Evolutionary conservation across 1,140 invertebrate species (phyloP).

Genomic region (Acromyrmex heyeri): DNA sequence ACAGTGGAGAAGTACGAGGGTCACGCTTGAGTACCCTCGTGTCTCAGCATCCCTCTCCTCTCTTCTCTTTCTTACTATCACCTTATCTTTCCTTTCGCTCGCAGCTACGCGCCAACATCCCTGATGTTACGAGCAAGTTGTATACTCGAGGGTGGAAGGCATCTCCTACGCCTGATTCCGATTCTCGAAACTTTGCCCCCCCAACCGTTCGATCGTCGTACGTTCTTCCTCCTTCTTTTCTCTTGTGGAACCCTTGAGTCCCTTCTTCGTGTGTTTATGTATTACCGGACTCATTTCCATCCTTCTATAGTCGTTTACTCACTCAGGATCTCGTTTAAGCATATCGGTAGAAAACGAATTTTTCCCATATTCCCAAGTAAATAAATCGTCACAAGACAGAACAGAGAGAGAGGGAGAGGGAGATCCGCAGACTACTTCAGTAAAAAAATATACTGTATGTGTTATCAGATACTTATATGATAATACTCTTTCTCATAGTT

Average conservation of each 20-base stretch:
- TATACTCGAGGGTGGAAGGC: conserved; percentile 73
- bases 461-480: conserved; percentile 1
- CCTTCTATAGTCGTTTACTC: conserved; percentile 79
- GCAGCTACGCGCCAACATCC: conserved; percentile 66
- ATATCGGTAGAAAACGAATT: conserved; percentile 66
- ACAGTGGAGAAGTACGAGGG: conserved; percentile 72
- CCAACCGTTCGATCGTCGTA: conserved; percentile 52
- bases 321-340: conserved; percentile 76
- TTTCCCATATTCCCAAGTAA: conserved; percentile 57
- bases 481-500: not conserved
- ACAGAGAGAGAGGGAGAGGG: not conserved
- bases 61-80: conserved; percentile 1
- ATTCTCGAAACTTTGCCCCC: conserved; percentile 81
- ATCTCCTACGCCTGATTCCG: conserved; percentile 82
- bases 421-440: not conserved
- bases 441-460: conserved; percentile 16
- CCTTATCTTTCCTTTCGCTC: conserved; percentile 28
- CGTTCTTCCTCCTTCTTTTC: conserved; percentile 11
- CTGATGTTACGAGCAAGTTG: conserved; percentile 77
- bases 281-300: conserved; percentile 83
- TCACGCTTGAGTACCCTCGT: conserved; percentile 74
- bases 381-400: not conserved
- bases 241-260: conserved; percentile 41
- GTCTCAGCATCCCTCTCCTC: not conserved
- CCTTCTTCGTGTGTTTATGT: conserved; percentile 81